Evolutionary conservation across 2,797 vertebrate species (phyloP), one percentile per base, ranked within the genome.

Genomic region (Vultur gryphus): DNA sequence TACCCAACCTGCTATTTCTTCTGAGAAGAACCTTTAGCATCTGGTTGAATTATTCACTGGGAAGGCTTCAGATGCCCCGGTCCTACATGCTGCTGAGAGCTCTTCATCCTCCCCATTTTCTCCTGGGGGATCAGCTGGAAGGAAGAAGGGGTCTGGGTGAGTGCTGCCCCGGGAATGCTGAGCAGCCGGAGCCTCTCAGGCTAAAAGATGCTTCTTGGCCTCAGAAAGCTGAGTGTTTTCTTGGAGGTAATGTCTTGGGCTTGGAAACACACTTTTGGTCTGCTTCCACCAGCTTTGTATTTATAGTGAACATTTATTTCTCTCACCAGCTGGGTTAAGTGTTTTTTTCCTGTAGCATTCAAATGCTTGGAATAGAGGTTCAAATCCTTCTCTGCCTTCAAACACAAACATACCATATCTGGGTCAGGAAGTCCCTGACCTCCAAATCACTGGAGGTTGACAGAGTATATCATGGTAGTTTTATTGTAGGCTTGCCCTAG

Each of bases 351-450:
- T 43, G 16, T 62, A 93, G 62, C 59, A 76, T 91, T 88, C 66
- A 92, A 81, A 88, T 84, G 51, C 87, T 88, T 87, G 65, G 73
- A 91, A 84, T 10, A 78, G 87, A 89, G 52, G 33, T 79, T 93
- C 69, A 91, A 76, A 87, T 92, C 65, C 52, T 70, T 76, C 65
- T 75, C 69, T 91, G 84, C 76, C 49, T 93, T 89, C 87, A 89
- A 95, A 93, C 46, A 90, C 91, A 96, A 96, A 95, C 87, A 96
- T 41, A 55, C 37, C 46, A 11, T 95, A 91, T 90, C 84, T 96
- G 69, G 87, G 92, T 92, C 96, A 93, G 72, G 79, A 86, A 90
- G 91, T 75, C 87, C 69, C 93, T 96, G 96, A 96, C 91, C 96
- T 94, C 75, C 82, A 92, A 81, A 92, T 96, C 57, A n/a, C 76